Evolutionary conservation across 2,113 vertebrate species (phyloP).

Genomic region (Gnathonemus echidnorhynchus): DNA sequence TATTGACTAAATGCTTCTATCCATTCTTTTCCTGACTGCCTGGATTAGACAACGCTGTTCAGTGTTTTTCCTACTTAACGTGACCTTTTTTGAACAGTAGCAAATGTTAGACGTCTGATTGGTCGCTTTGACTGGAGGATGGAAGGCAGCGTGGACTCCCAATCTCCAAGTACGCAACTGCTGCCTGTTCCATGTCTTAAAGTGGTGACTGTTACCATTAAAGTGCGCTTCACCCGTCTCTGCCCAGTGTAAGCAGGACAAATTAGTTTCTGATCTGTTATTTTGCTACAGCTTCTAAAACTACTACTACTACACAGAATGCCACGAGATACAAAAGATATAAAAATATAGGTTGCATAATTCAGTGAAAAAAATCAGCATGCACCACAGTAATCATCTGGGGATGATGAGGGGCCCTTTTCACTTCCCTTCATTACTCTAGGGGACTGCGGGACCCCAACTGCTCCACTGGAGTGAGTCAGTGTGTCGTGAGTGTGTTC

Average conservation of each 20-base stretch:
- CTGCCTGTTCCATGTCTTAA: neutral
- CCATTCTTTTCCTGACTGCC: neutral
- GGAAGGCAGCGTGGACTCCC: neutral
- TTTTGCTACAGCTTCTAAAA: neutral
- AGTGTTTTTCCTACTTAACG: neutral
- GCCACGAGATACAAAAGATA: neutral
- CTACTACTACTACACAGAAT: neutral
- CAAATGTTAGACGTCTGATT: neutral
- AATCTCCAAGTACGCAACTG: neutral
- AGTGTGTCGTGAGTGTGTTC: neutral
- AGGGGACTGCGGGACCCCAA: neutral
- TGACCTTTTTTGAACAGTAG: neutral
- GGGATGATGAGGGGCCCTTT: neutral
- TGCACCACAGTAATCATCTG: neutral
- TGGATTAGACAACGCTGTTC: neutral
- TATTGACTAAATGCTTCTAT: neutral
- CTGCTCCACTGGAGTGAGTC: neutral
- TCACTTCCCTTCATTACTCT: neutral
- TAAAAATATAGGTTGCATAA: neutral
- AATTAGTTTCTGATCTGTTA: neutral
- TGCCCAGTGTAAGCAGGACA: neutral
- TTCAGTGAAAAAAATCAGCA: neutral
- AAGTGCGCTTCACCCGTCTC: neutral
- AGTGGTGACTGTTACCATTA: neutral
- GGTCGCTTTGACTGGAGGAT: neutral